Conservation (phyloP, 2,797 vertebrate species). For the Ibycter americanus region DNA sequence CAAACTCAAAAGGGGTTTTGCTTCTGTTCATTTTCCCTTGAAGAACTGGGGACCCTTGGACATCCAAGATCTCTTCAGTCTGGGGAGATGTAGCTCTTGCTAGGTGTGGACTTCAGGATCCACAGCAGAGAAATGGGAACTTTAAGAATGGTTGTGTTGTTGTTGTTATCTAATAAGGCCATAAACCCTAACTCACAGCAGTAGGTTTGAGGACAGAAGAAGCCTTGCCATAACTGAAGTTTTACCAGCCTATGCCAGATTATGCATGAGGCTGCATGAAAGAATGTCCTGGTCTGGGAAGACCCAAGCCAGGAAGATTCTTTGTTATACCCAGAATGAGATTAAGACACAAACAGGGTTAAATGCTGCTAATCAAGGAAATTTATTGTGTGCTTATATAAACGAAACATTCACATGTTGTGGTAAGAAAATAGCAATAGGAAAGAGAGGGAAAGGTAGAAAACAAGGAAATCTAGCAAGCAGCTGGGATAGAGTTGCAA, state of each 20-base stretch:
- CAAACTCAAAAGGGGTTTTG: not conserved
- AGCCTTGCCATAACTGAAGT: not conserved
- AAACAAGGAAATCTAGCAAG: too few species aligned
- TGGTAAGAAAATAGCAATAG: too few species aligned
- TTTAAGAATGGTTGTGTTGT: not conserved
- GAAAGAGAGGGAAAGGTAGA: too few species aligned
- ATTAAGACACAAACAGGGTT: too few species aligned
- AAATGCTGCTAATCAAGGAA: too few species aligned
- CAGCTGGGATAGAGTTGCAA: too few species aligned
- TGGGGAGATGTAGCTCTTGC: not conserved
- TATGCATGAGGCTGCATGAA: accelerated
- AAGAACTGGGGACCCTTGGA: not conserved
- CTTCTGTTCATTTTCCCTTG: not conserved
- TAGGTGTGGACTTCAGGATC: not conserved
- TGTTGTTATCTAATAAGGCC: not conserved
- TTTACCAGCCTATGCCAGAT: not conserved
- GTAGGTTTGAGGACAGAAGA: not conserved
- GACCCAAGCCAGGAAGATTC: too few species aligned
- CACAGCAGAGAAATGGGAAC: not conserved
- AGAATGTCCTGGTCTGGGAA: too few species aligned
- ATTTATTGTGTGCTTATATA: too few species aligned
- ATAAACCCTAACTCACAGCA: not conserved
- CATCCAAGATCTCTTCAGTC: not conserved
- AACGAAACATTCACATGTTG: too few species aligned
- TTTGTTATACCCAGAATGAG: too few species aligned